Evolutionary conservation across 1,140 invertebrate species (phyloP), one percentile per base, ranked within the genome.

Genomic region (Cardiocondyla obscurior): DNA sequence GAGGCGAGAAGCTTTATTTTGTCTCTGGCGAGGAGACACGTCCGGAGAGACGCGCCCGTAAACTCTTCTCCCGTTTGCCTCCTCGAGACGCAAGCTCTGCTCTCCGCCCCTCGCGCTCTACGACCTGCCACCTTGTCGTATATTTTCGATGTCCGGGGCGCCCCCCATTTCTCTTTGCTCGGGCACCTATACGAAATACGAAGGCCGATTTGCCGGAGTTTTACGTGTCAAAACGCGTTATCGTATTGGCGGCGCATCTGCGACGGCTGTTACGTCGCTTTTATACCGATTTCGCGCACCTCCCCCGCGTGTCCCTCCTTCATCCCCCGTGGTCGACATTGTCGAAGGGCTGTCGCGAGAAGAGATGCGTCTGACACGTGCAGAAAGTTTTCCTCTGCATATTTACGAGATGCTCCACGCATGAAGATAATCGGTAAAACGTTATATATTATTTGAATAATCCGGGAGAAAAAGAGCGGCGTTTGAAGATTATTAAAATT

Each of bases 221-320:
- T 88, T 85, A 88, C 77, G 86, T 82, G 86, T 88, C 86, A 83
- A 85, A 88, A 85, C 72, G 86, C 65, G 83, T 88, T 88, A 85
- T 85, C 85, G 70, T 87, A 81, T 87, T 70, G 85, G 76, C 81
- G 73, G 64, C 64, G 67, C 62, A 79, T 86, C 81, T 14, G 22
- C 65, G 55, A 86, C 82, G 64, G 73, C 72, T 67, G 81, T 51
- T 64, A 55, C 73, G 25, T 53, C 62, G 60, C 42, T 65, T 62
- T 82, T 49, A 42, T 67, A 49, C 8, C 55, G 58, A 72, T 58
- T 64, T 22, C 36, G 22, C 42, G 30, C 33, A 5, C 5, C 53
- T 14, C 67, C 83, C 33, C 10, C 64, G 10, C n/a, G 16, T 44
- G 49, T 25, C 53, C 12, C 42, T n/a, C n/a, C n/a, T n/a, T n/a